A percentile compares a stretch with the other conserved stretches of the same genome.
Evolutionary conservation across 1,140 invertebrate genomes (phyloP).

Genomic region (Psix sp.): DNA sequence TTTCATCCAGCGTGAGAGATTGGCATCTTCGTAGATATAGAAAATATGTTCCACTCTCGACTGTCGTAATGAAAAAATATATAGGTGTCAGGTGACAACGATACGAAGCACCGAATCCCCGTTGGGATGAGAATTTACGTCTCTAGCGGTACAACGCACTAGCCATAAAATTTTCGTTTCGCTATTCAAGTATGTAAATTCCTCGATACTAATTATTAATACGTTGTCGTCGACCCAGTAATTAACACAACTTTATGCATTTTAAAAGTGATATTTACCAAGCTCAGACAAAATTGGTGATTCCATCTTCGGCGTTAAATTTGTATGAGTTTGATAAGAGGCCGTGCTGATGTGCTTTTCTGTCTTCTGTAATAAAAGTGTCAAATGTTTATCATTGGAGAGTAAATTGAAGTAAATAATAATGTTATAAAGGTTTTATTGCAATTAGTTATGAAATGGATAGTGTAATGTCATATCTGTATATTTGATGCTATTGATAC

Average conservation of each 20-base stretch:
- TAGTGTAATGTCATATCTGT: too few species aligned
- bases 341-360: constrained; percentile 2
- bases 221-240: constrained; percentile 1
- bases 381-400: too few species aligned
- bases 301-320: constrained; percentile 10
- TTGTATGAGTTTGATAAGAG: constrained; percentile 16
- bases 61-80: constrained; percentile 5
- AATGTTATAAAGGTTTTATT: too few species aligned
- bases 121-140: constrained; percentile 8
- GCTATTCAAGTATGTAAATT: constrained; percentile 25
- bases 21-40: not conserved
- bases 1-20: constrained; percentile 15
- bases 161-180: constrained; percentile 13
- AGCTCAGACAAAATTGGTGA: not conserved
- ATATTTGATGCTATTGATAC: too few species aligned
- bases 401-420: too few species aligned
- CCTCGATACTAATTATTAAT: constrained; percentile 20
- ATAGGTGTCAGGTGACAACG: not conserved
- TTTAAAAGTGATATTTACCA: constrained; percentile 8
- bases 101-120: constrained; percentile 11
- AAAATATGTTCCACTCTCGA: constrained; percentile 3
- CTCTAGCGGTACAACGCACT: not conserved
- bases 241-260: constrained; percentile 13
- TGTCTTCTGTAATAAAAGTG: too few species aligned
- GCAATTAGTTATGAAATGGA: too few species aligned